These are phyloP conservation scores for Hemiprocne comata DNA, from an alignment of 2,113 vertebrate species.

Conservation along the genomic window DNA sequence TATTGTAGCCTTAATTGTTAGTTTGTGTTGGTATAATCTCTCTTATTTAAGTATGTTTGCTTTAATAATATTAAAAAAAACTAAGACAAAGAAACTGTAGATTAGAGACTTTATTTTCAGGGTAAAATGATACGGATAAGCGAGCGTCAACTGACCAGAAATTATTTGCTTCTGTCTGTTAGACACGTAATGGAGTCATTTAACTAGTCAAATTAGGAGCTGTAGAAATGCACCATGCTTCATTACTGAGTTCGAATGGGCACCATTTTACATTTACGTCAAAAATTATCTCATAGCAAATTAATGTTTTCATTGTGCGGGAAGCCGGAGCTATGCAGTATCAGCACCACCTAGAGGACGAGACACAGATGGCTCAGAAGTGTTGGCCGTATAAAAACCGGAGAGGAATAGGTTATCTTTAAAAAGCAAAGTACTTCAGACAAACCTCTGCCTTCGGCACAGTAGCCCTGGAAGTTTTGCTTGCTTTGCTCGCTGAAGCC, in stretches of 20 bases:
- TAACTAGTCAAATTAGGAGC: conserved; percentile 99
- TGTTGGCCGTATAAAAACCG: neutral
- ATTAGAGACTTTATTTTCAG: conserved; percentile 90
- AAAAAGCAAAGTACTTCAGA: neutral
- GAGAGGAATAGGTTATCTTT: neutral
- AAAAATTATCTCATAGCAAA: conserved; percentile 99
- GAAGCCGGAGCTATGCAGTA: conserved; percentile 77
- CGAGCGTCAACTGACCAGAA: conserved; percentile 99
- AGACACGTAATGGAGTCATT: conserved; percentile 99
- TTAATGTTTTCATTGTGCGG: conserved; percentile 99
- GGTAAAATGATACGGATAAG: conserved; percentile 95
- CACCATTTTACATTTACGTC: conserved; percentile 99
- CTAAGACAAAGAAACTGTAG: conserved; percentile 84
- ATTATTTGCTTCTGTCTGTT: conserved; percentile 99
- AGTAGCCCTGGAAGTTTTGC: neutral
- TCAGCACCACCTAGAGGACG: conserved; percentile 93
- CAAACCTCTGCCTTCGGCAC: neutral
- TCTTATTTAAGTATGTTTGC: conserved; percentile 78
- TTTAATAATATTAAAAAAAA: conserved; percentile 77
- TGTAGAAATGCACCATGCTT: conserved; percentile 99
- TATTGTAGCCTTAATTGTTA: conserved; percentile 56
- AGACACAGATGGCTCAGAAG: neutral
- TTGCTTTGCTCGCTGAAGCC: neutral
- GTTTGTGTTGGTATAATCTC: conserved; percentile 68
- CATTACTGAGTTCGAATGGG: conserved; percentile 99